These are phyloP conservation scores for Balearica regulorum DNA, from an alignment of 2,797 vertebrate species.

Conservation along the genomic window DNA sequence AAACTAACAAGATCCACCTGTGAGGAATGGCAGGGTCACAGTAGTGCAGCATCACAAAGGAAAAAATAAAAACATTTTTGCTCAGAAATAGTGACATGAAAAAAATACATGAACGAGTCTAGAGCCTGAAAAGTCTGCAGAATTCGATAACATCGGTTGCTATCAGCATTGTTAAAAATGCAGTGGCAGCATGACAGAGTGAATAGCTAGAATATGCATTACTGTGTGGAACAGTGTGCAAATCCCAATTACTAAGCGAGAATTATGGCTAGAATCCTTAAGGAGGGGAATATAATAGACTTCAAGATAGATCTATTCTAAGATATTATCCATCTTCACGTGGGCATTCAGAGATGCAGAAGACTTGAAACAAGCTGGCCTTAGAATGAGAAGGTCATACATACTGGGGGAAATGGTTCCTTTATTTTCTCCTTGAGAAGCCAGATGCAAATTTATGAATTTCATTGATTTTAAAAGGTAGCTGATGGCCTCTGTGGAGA, in stretches of 20 bases:
- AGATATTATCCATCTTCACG: conserved; percentile 5
- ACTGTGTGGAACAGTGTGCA: conserved; percentile 1
- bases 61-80: conserved; percentile 29
- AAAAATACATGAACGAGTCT: background rate
- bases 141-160: conserved; percentile 1
- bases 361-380: conserved; percentile 34
- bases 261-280: conserved; percentile 5
- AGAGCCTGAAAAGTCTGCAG: conserved; percentile 12
- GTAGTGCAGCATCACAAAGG: conserved; percentile 4
- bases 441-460: conserved; percentile 49
- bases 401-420: background rate
- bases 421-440: conserved; percentile 58
- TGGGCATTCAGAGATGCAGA: conserved; percentile 26
- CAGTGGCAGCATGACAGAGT: conserved; percentile 6
- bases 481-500: conserved; percentile 29
- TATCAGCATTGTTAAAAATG: conserved; percentile 47
- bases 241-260: conserved; percentile 17
- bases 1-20: conserved; percentile 37
- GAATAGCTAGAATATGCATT: conserved; percentile 19
- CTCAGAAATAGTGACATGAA: background rate
- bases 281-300: conserved; percentile 13
- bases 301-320: conserved; percentile 28
- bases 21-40: conserved; percentile 36
- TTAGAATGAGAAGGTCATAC: conserved; percentile 36
- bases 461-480: conserved; percentile 66